Conservation (phyloP, 2,113 vertebrate genomes). For the Dipodomys stephensi region DNA sequence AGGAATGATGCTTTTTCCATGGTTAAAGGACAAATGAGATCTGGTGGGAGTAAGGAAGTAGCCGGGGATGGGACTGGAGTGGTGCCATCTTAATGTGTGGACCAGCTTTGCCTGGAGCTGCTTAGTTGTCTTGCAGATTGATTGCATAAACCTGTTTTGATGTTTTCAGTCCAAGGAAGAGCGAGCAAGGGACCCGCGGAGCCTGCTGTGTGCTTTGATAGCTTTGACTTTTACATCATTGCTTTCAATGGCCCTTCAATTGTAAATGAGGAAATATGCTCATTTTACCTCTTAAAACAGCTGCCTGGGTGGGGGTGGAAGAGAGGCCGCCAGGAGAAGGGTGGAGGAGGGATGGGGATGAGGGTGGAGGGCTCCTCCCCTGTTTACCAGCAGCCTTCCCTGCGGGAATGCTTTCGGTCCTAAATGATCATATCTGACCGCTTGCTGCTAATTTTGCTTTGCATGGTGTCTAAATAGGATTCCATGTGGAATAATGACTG, state of each 20-base stretch:
- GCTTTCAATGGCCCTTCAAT: background rate
- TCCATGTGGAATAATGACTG: background rate
- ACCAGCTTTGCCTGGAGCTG: background rate
- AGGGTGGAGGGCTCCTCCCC: background rate
- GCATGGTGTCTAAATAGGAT: background rate
- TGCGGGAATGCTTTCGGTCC: rapidly evolving
- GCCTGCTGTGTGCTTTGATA: background rate
- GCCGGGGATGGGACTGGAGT: background rate
- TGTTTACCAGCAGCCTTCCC: too few relatives aligned
- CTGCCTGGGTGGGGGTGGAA: background rate
- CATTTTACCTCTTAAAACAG: background rate
- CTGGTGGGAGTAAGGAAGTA: background rate
- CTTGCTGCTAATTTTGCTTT: background rate
- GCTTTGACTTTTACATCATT: background rate
- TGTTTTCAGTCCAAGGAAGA: background rate
- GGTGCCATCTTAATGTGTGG: background rate
- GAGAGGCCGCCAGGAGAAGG: background rate
- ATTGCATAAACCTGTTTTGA: background rate
- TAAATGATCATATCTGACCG: background rate
- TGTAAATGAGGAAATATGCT: background rate
- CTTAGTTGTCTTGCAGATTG: background rate
- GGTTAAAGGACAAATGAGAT: background rate
- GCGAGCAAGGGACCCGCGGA: background rate
- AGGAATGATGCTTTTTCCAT: background rate
- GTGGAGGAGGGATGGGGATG: background rate